These are phyloP conservation scores for Drosophila silvestris DNA, from an alignment of 2,888 invertebrate species.

Conservation along the genomic window DNA sequence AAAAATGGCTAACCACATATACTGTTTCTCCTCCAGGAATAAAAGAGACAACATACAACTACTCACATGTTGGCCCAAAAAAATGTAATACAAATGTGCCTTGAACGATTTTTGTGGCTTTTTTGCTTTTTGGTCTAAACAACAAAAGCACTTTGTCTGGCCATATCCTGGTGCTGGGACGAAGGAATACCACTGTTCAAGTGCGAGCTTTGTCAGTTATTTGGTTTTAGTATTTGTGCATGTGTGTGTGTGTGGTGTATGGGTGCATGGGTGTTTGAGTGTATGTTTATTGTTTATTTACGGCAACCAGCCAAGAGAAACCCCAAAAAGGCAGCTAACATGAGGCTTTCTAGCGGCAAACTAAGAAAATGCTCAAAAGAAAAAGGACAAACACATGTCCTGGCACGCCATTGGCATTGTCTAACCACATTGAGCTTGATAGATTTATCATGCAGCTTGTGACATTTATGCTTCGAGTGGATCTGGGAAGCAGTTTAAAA, in stretches of 20 bases:
- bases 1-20: conserved; percentile 68
- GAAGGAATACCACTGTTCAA: conserved; percentile 22
- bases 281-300: conserved; percentile 79
- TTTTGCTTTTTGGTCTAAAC: conserved; percentile 78
- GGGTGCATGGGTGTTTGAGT: conserved; percentile 23
- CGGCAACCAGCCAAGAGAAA: conserved; percentile 80
- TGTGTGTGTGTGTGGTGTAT: conserved; percentile 16
- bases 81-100: conserved; percentile 72
- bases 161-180: conserved; percentile 32
- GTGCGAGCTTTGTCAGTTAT: conserved; percentile 25
- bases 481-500: not conserved
- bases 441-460: conserved; percentile 3
- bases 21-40: not conserved
- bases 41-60: conserved; percentile 31
- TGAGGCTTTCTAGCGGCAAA: conserved; percentile 74
- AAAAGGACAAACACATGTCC: conserved; percentile 54
- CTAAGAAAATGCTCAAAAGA: conserved; percentile 65
- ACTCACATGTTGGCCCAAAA: conserved; percentile 50
- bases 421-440: conserved; percentile 9
- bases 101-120: conserved; percentile 79
- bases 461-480: not conserved
- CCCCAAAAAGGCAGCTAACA: conserved; percentile 78
- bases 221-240: conserved; percentile 22
- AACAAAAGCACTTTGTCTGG: conserved; percentile 74
- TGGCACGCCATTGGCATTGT: conserved; percentile 25